Conservation (phyloP, 2,113 vertebrate genomes). For the Formicarius rufipectus region DNA sequence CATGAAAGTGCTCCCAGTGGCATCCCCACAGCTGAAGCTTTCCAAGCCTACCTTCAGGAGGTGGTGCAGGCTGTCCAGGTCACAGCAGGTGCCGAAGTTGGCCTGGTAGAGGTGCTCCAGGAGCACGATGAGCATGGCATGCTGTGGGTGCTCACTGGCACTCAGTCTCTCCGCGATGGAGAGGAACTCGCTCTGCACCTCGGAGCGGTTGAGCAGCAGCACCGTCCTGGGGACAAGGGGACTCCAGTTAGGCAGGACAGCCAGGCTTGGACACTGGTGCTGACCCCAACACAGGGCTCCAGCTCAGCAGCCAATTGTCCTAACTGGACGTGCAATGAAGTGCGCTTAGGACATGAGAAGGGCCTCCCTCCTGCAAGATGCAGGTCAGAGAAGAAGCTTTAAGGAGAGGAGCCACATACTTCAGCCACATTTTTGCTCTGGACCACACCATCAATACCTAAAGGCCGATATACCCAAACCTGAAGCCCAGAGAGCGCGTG, state of each 20-base stretch:
- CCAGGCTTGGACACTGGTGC: background rate
- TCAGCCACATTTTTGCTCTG: background rate
- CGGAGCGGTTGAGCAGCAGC: constrained; percentile 86
- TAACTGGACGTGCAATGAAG: background rate
- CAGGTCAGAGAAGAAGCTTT: background rate
- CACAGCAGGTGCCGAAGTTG: constrained; percentile 79
- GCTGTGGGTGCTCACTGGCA: constrained; percentile 63
- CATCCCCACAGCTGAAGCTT: rapidly evolving
- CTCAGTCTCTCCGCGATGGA: constrained; percentile 85
- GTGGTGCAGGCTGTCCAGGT: constrained; percentile 74
- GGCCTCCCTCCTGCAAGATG: background rate
- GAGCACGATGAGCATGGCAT: constrained; percentile 74
- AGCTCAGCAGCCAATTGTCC: background rate
- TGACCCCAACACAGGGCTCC: background rate
- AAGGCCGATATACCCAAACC: background rate
- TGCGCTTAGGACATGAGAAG: rapidly evolving
- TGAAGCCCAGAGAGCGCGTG: background rate
- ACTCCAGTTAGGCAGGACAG: rapidly evolving
- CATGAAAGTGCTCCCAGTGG: rapidly evolving
- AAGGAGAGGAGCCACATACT: background rate
- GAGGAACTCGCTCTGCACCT: constrained; percentile 87
- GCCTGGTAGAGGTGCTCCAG: constrained; percentile 92
- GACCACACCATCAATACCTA: background rate
- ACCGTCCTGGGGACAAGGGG: constrained; percentile 81
- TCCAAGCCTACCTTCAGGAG: constrained; percentile 79